Conservation (phyloP, 2,888 invertebrate species). For the Balanococcus diminutus region DNA sequence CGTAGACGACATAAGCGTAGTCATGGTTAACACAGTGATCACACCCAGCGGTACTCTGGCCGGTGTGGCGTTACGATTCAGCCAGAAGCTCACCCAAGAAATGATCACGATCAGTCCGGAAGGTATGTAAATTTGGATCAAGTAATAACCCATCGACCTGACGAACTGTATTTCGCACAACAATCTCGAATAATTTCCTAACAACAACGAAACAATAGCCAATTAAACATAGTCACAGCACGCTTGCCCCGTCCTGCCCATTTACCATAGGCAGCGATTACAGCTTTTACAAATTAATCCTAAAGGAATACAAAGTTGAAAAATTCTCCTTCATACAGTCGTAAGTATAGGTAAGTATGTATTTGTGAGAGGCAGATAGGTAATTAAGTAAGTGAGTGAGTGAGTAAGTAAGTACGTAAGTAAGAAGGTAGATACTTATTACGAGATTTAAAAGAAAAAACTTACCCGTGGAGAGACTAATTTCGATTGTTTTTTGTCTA, state of each 20-base stretch:
- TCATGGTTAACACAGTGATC: conserved; percentile 96
- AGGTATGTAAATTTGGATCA: conserved; percentile 98
- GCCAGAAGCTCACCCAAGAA: conserved; percentile 97
- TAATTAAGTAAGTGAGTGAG: background rate
- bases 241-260: background rate
- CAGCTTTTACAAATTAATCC: no score
- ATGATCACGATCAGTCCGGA: conserved; percentile 96
- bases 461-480: conserved; percentile 93
- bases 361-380: background rate
- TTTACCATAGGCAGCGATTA: no score
- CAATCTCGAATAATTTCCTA: conserved; percentile 95
- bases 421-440: no score
- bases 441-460: background rate
- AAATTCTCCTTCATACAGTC: no score
- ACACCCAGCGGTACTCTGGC: conserved; percentile 92
- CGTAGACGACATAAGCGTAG: conserved; percentile 95
- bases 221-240: background rate
- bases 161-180: conserved; percentile 97
- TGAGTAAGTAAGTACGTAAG: background rate
- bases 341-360: background rate
- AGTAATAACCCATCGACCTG: conserved; percentile 97
- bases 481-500: conserved; percentile 91
- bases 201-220: conserved; percentile 48
- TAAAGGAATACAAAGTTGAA: no score
- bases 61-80: conserved; percentile 92